Percentiles rank a stretch among this genome's conserved stretches.
phyloP scores from a whole-genome alignment of 2,113 vertebrate species.

The Neolamprologus variostigma region DNA sequence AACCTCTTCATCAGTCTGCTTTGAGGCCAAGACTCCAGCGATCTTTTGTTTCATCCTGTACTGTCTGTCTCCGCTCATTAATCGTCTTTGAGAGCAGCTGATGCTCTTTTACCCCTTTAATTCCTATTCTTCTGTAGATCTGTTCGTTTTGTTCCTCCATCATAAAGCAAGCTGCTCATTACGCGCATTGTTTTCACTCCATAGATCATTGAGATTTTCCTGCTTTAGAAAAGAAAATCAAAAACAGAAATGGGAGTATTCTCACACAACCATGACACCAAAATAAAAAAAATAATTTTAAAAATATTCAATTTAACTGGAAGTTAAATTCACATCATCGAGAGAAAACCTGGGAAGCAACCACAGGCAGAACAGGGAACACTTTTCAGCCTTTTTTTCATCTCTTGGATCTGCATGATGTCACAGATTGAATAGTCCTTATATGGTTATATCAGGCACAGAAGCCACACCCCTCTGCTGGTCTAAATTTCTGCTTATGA shows the following conservation, averaged over 20 bases:
- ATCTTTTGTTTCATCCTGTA: background rate
- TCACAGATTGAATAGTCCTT: background rate
- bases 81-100: background rate
- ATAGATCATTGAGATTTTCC: background rate
- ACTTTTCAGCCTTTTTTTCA: background rate
- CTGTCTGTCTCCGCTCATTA: constrained; percentile 15
- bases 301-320: background rate
- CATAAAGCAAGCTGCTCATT: background rate
- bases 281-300: background rate
- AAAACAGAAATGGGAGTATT: background rate
- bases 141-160: background rate
- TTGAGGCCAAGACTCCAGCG: background rate
- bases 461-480: background rate
- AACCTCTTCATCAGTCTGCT: constrained; percentile 34
- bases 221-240: background rate
- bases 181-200: background rate
- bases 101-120: background rate
- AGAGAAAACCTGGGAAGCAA: background rate
- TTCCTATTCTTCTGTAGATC: background rate
- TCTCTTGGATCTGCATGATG: background rate
- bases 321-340: rapidly evolving
- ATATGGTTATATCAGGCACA: background rate
- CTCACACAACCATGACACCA: background rate
- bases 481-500: rapidly evolving
- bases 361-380: rapidly evolving